Evolutionary conservation across 2,113 vertebrate species (phyloP).

Genomic region (Emydura subglobosa): DNA sequence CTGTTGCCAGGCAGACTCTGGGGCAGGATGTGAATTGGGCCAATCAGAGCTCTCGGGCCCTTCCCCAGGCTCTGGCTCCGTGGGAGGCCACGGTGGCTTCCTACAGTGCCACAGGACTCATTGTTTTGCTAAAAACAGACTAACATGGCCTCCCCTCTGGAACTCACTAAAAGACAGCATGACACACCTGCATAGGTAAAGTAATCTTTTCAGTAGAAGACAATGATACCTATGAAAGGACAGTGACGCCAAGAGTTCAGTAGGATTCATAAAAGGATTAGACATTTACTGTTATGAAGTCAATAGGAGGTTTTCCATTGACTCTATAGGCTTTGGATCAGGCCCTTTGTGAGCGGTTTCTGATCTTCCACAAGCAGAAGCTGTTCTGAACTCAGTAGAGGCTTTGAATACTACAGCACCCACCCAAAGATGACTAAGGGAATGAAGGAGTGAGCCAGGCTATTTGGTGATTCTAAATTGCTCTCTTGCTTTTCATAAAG

Average conservation of each 20-base stretch:
- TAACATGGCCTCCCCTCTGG: too few relatives aligned
- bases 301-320: not conserved
- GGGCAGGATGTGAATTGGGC: too few relatives aligned
- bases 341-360: not conserved
- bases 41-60: too few relatives aligned
- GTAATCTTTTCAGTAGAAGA: not conserved
- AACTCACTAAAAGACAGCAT: not conserved
- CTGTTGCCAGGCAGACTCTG: too few relatives aligned
- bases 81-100: too few relatives aligned
- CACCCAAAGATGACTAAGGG: not conserved
- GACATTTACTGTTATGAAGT: not conserved
- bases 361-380: not conserved
- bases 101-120: too few relatives aligned
- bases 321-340: not conserved
- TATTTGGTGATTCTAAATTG: not conserved
- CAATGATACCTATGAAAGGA: not conserved
- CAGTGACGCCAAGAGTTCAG: not conserved
- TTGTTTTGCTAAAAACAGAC: too few relatives aligned
- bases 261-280: not conserved
- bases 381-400: not conserved
- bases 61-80: too few relatives aligned
- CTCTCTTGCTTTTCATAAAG: not conserved
- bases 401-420: not conserved
- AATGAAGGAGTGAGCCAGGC: accelerated
- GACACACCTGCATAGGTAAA: not conserved